Evolutionary conservation across 2,113 vertebrate genomes (phyloP).

Genomic region (Empidonax alnorum): DNA sequence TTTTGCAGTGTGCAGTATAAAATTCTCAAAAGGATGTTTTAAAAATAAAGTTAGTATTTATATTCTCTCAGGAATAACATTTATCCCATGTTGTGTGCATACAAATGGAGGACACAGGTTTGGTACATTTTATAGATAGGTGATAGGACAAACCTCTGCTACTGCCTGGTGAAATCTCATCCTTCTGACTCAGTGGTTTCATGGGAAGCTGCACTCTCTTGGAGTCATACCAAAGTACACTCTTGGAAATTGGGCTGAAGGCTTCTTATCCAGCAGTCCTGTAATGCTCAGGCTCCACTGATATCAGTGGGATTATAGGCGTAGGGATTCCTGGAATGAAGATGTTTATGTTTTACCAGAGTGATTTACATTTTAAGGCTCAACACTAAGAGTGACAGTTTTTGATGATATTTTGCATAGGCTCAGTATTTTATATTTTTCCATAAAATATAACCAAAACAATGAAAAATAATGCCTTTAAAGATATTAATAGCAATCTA

Average conservation of each 20-base stretch:
- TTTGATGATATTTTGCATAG: not conserved
- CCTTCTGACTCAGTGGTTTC: not conserved
- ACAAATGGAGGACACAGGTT: not conserved
- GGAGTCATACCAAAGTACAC: not conserved
- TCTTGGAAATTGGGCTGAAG: not conserved
- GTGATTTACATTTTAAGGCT: not conserved
- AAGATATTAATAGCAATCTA: not conserved
- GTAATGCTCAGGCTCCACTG: not conserved
- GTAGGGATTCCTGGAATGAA: not conserved
- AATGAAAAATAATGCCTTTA: not conserved
- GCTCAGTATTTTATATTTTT: not conserved
- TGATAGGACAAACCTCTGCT: not conserved
- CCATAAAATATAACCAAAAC: not conserved
- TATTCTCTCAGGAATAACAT: not conserved
- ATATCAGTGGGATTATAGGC: not conserved
- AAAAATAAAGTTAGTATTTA: not conserved
- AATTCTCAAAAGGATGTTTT: not conserved
- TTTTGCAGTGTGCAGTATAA: not conserved
- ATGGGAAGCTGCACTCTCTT: not conserved
- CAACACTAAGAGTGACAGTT: rapidly evolving
- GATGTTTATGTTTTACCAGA: not conserved
- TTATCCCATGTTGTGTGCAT: not conserved
- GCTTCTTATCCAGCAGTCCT: not conserved
- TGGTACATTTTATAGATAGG: not conserved
- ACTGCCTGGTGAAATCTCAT: not conserved